Conservation (phyloP, 2,797 vertebrate species). For the Gorsachius magnificus region DNA sequence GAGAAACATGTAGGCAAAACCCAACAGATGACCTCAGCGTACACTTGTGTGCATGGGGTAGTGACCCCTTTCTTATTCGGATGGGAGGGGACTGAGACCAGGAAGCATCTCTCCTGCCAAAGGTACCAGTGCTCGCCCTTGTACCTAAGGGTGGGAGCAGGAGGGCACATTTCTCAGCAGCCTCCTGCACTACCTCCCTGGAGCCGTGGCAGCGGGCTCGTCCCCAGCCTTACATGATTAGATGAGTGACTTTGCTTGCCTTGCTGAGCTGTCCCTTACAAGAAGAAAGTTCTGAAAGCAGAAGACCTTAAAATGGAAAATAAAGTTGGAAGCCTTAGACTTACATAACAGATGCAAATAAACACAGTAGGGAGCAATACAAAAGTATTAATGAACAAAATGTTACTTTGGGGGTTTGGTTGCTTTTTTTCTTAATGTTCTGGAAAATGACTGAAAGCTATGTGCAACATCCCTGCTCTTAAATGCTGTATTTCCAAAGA, state of each 20-base stretch:
- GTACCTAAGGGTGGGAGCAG: background rate
- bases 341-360: background rate
- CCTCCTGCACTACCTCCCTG: background rate
- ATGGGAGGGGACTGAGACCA: fast-evolving
- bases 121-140: background rate
- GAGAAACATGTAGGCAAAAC: background rate
- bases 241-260: background rate
- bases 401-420: background rate
- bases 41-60: background rate
- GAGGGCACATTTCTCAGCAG: background rate
- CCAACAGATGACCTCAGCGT: background rate
- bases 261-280: background rate
- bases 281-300: background rate
- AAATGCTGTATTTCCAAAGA: background rate
- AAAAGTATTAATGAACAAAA: background rate
- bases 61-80: background rate
- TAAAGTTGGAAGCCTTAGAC: background rate
- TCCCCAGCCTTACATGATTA: fast-evolving
- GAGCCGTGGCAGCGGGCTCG: fast-evolving
- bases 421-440: background rate
- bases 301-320: background rate
- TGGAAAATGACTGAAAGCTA: background rate
- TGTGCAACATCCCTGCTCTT: background rate
- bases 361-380: background rate
- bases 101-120: background rate